These are phyloP conservation scores for Manis javanica DNA, from an alignment of 2,797 vertebrate species.

Conservation along the genomic window DNA sequence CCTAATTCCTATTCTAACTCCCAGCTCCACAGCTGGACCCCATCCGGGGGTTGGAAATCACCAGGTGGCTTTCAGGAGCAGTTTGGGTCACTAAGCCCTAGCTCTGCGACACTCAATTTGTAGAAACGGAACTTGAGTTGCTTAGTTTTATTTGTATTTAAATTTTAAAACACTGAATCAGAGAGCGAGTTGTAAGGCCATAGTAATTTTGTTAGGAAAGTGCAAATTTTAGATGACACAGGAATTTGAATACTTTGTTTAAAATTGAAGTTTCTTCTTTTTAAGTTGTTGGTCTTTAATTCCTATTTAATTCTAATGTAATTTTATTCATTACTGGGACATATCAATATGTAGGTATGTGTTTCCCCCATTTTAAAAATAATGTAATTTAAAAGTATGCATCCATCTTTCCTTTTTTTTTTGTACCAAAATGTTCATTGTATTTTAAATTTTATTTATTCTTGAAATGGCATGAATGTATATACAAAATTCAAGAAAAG, in stretches of 20 bases:
- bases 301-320: slow-evolving; percentile 12
- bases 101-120: background rate
- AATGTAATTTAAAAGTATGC: background rate
- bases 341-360: background rate
- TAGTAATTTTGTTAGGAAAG: slow-evolving; percentile 30
- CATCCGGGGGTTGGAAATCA: background rate
- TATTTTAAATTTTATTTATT: slow-evolving; percentile 7
- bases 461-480: slow-evolving; percentile 10
- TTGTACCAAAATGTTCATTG: background rate
- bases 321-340: background rate
- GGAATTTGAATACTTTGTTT: slow-evolving; percentile 33
- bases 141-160: background rate
- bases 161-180: background rate
- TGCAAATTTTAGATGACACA: background rate
- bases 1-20: background rate
- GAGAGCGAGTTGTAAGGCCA: background rate
- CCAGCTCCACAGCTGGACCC: no score
- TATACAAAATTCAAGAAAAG: slow-evolving; percentile 1
- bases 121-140: background rate
- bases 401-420: background rate
- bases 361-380: background rate
- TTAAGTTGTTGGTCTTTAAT: background rate
- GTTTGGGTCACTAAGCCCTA: background rate
- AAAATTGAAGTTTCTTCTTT: background rate
- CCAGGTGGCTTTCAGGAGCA: background rate